Evolutionary conservation across 1,140 invertebrate genomes (phyloP), one percentile per base, ranked within the genome.

Genomic region (Hylaeus volcanicus): DNA sequence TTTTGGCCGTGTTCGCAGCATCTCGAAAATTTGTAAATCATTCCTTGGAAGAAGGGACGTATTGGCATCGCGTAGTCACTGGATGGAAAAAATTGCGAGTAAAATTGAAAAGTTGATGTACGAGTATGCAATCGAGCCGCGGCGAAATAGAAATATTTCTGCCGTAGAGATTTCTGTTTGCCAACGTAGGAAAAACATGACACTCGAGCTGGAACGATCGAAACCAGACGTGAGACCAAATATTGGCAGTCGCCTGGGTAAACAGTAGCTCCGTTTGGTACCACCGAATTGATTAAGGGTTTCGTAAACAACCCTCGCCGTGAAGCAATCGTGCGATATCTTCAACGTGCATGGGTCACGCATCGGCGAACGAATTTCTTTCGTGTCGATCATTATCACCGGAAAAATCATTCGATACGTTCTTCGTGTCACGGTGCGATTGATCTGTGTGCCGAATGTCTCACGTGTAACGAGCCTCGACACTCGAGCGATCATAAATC

Each of bases 231-330:
- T 3, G 71, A 64, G 61, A 51, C 39, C 77, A 79, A 79, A 79
- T 79, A 79, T 79, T 79, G 71, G 77, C 60, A 79, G 37, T 65
- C 26, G 41, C 61, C 11, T 37, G 53, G n/a, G 61, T 45, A 79
- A 79, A 79, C 77, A 79, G 60, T 56, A 48, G 61, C 51, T 79
- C 56, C 72, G 64, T 69, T 69, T n/a, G 56, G 45, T 75, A 75
- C 64, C 55, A 15, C 14, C 39, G 64, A 75, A 81, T 81, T 81
- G 79, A 81, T 81, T 81, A 75, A 81, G 65, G 79, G 56, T 75
- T 80, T 66, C 78, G 78, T 81, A 81, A 81, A 81, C 79, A 75
- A 74, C 39, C 64, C 45, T 65, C 56, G 51, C 53, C 64, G 64
- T 55, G 60, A 66, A 63, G 48, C 45, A 68, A 68, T 37, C 65